Evolutionary conservation across 2,888 invertebrate species (phyloP).

Genomic region (Drosophila paramelanica): DNA sequence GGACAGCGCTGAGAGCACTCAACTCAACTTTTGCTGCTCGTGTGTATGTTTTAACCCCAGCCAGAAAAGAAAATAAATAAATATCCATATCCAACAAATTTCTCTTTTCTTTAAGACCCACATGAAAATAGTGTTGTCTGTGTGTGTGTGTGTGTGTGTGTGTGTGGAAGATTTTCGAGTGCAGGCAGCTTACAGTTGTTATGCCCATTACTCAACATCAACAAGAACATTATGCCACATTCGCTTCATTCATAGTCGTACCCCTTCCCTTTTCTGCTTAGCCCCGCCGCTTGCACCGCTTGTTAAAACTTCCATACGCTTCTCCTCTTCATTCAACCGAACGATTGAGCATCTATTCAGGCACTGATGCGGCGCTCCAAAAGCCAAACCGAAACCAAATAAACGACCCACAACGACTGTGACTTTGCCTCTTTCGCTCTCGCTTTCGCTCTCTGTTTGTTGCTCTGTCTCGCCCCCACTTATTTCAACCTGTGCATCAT

Average conservation of each 20-base stretch:
- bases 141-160: slow-evolving; percentile 31
- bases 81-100: slow-evolving; percentile 68
- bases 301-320: slow-evolving; percentile 55
- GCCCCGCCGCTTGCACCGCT: not conserved
- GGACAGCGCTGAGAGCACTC: slow-evolving; percentile 43
- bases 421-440: slow-evolving; percentile 21
- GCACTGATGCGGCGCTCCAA: slow-evolving; percentile 57
- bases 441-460: not conserved
- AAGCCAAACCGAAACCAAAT: slow-evolving; percentile 66
- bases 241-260: slow-evolving; percentile 56
- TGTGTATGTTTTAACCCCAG: slow-evolving; percentile 54
- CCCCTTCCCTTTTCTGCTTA: not conserved
- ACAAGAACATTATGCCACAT: slow-evolving; percentile 78
- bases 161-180: slow-evolving; percentile 46
- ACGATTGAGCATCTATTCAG: slow-evolving; percentile 78
- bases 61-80: slow-evolving; percentile 45
- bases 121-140: slow-evolving; percentile 48
- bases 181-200: slow-evolving; percentile 77
- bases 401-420: slow-evolving; percentile 72
- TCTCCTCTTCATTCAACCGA: slow-evolving; percentile 75
- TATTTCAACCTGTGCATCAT: slow-evolving; percentile 37
- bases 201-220: slow-evolving; percentile 79
- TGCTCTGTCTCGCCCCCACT: not conserved
- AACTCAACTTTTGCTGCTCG: slow-evolving; percentile 25
- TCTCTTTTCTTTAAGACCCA: slow-evolving; percentile 66